A percentile compares a stretch with the other conserved stretches of the same genome.
Conservation (phyloP, 2,113 vertebrate genomes). For the Ptyas mucosa region DNA sequence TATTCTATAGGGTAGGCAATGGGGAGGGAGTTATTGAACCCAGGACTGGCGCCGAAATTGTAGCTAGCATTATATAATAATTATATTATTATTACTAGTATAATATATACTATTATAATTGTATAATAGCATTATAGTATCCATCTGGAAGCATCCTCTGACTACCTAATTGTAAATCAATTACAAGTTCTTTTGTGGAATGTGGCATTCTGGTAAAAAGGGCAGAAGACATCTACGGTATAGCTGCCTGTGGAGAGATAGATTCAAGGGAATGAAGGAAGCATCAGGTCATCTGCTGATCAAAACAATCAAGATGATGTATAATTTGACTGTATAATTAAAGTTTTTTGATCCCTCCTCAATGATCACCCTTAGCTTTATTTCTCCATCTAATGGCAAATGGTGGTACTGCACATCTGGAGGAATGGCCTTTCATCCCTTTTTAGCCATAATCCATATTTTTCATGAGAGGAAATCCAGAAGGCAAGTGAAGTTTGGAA, state of each 20-base stretch:
- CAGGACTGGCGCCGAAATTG: not conserved
- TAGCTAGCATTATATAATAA: not conserved
- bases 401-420: not conserved
- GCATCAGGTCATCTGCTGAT: not conserved
- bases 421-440: not conserved
- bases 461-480: not conserved
- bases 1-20: not conserved
- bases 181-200: not conserved
- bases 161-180: not conserved
- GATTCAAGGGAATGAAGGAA: not conserved
- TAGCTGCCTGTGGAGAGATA: not conserved
- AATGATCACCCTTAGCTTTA: not conserved
- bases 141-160: not conserved
- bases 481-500: not conserved
- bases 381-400: not conserved
- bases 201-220: not conserved
- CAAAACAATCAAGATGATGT: not conserved
- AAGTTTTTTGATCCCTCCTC: not conserved
- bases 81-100: no score
- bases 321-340: not conserved
- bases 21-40: not conserved
- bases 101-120: no score
- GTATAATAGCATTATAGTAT: not conserved
- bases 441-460: no score
- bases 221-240: not conserved